phyloP scores from a whole-genome alignment of 2,113 vertebrate species.

The Ahaetulla prasina region DNA sequence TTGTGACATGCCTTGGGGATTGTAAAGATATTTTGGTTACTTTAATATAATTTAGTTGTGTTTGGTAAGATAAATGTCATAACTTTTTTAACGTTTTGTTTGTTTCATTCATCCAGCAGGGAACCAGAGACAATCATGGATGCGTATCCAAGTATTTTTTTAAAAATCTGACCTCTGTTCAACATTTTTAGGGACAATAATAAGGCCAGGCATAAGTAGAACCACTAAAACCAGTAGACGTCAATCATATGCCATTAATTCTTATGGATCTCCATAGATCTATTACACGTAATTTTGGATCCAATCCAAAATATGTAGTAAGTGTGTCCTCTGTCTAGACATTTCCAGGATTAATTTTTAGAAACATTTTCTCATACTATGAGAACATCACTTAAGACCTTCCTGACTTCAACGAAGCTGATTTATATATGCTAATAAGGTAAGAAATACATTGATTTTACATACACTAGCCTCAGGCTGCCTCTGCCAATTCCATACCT shows the following conservation, averaged over 20 bases:
- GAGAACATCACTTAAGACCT: rapidly evolving
- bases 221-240: not conserved
- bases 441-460: slow-evolving; percentile 1
- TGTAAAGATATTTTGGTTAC: too few relatives aligned
- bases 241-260: not conserved
- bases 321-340: slow-evolving; percentile 8
- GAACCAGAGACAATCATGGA: not conserved
- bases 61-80: too few relatives aligned
- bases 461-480: slow-evolving; percentile 3
- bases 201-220: not conserved
- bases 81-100: too few relatives aligned
- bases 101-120: not conserved
- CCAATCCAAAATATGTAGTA: not conserved
- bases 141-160: not conserved
- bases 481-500: not conserved
- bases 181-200: not conserved
- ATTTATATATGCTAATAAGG: slow-evolving; percentile 3
- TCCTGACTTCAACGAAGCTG: not conserved
- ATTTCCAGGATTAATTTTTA: slow-evolving; percentile 14
- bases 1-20: too few relatives aligned
- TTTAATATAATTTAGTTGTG: too few relatives aligned
- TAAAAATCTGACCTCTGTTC: not conserved
- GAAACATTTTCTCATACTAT: not conserved
- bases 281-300: not conserved
- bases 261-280: not conserved